phyloP scores from a whole-genome alignment of 2,797 vertebrate genomes.

The Myotis planiceps region DNA sequence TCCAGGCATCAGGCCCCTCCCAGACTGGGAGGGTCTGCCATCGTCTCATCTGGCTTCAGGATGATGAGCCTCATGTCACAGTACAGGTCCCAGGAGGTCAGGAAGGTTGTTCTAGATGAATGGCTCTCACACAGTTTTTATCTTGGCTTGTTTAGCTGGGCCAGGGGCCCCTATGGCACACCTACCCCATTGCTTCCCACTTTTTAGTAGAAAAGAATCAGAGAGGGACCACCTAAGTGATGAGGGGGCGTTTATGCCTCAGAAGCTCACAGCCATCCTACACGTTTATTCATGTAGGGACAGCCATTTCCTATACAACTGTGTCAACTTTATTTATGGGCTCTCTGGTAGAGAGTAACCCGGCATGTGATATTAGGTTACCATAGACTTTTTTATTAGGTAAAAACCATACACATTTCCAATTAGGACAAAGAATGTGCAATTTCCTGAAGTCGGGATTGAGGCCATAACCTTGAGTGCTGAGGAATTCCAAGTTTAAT shows the following conservation, averaged over 20 bases:
- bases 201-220: neutral
- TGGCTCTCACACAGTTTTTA: neutral
- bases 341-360: neutral
- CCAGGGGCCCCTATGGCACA: neutral
- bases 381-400: slow-evolving; percentile 28
- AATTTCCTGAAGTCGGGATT: slow-evolving; percentile 73
- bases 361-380: neutral
- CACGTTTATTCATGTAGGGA: neutral
- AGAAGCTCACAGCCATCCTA: neutral
- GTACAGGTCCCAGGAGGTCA: neutral
- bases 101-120: neutral
- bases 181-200: neutral
- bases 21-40: neutral
- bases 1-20: neutral
- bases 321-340: slow-evolving; percentile 20
- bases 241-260: neutral
- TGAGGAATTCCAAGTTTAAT: slow-evolving; percentile 66
- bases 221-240: neutral
- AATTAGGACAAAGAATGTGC: slow-evolving; percentile 61
- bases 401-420: slow-evolving; percentile 29
- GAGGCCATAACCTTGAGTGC: slow-evolving; percentile 51
- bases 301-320: neutral
- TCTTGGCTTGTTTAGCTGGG: neutral
- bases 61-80: neutral
- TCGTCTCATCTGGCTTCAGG: neutral